phyloP scores from a whole-genome alignment of 2,888 invertebrate species.

The Cylindroiulus punctatus region DNA sequence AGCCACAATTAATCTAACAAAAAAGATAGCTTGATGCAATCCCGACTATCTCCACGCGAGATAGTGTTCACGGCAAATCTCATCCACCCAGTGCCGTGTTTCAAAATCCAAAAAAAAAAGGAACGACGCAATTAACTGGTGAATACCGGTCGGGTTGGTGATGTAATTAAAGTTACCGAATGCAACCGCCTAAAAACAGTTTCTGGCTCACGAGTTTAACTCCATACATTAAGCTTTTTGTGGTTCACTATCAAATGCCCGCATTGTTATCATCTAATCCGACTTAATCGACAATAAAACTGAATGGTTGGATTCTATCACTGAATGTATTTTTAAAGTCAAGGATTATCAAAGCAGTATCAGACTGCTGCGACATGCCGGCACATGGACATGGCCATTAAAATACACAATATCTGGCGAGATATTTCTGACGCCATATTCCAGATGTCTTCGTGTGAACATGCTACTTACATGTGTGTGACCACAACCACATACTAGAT shows the following conservation, averaged over 20 bases:
- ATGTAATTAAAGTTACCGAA: conserved; percentile 11
- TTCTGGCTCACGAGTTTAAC: not conserved
- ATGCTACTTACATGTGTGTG: no score
- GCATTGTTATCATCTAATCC: not conserved
- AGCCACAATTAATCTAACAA: conserved; percentile 40
- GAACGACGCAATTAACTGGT: conserved; percentile 41
- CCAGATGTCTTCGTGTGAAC: no score
- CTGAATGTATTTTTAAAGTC: not conserved
- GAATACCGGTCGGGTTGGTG: conserved; percentile 39
- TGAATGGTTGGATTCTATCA: not conserved
- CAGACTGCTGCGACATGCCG: no score
- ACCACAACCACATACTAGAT: no score
- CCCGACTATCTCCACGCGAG: not conserved
- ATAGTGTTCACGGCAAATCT: conserved; percentile 30
- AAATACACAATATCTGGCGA: no score
- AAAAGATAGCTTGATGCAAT: conserved; percentile 10
- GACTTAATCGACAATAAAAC: not conserved
- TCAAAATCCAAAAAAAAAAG: conserved; percentile 47
- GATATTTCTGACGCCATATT: no score
- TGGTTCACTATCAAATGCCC: not conserved
- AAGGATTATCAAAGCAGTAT: not conserved
- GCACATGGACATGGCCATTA: no score
- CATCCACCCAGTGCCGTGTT: conserved; percentile 40
- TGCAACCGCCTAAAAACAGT: not conserved
- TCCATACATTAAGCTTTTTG: not conserved